phyloP scores from a whole-genome alignment of 23 tunicate species.

The Oikopleura albicans region DNA sequence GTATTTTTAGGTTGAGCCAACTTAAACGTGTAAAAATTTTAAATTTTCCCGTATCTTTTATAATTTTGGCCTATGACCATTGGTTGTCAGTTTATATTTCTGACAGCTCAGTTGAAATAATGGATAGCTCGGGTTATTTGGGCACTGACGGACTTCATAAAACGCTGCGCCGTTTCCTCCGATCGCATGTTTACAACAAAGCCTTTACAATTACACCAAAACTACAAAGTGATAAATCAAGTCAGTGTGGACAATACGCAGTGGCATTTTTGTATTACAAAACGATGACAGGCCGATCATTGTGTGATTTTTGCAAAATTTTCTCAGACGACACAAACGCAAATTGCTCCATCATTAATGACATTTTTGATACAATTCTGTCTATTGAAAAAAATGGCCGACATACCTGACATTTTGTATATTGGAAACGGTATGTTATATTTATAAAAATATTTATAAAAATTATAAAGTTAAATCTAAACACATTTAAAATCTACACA shows the following conservation, averaged over 20 bases:
- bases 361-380: neutral
- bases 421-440: too few relatives aligned
- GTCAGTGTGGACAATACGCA: neutral
- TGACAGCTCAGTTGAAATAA: neutral
- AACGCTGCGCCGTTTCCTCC: neutral
- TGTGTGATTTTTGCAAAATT: neutral
- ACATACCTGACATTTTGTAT: too few relatives aligned
- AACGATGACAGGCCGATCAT: neutral
- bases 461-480: too few relatives aligned
- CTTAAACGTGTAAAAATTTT: neutral
- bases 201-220: neutral
- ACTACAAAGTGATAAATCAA: neutral
- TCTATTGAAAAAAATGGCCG: too few relatives aligned
- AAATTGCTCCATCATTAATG: neutral
- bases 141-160: neutral
- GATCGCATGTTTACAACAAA: neutral
- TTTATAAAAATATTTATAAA: too few relatives aligned
- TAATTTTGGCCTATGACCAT: neutral
- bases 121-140: neutral
- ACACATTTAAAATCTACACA: too few relatives aligned
- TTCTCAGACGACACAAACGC: neutral
- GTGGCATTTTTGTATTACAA: neutral
- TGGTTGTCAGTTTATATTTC: neutral
- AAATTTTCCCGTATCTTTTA: neutral
- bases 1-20: neutral